Evolutionary conservation across 2,797 vertebrate species (phyloP).

Genomic region (Mus minutoides): DNA sequence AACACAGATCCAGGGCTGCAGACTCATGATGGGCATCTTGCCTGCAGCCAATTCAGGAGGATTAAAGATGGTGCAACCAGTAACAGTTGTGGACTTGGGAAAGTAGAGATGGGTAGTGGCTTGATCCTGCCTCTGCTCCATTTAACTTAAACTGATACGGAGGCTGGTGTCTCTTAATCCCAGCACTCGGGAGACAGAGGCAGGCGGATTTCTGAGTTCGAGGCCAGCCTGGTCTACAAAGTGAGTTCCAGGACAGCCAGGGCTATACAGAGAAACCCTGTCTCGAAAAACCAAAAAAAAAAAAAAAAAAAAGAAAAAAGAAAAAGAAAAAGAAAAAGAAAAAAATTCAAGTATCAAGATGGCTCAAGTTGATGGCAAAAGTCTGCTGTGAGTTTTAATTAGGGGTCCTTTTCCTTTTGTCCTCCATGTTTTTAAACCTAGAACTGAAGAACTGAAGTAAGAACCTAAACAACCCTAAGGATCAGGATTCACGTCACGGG

Average conservation of each 20-base stretch:
- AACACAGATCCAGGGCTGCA: background rate
- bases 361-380: slow-evolving; percentile 15
- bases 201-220: no score
- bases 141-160: slow-evolving; percentile 23
- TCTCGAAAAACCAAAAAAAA: no score
- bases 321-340: no score
- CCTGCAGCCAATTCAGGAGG: background rate
- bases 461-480: background rate
- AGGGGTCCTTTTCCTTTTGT: slow-evolving; percentile 25
- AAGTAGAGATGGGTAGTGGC: background rate
- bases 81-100: slow-evolving; percentile 41
- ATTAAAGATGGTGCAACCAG: slow-evolving; percentile 47
- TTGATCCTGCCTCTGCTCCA: slow-evolving; percentile 1
- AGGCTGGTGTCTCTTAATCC: slow-evolving; percentile 30
- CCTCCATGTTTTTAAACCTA: background rate
- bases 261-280: no score
- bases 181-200: no score
- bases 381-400: slow-evolving; percentile 6
- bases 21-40: background rate
- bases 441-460: background rate
- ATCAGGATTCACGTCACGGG: background rate
- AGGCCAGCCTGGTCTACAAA: no score
- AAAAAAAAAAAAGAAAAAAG: no score
- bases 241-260: no score
- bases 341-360: slow-evolving; percentile 17